phyloP scores from a whole-genome alignment of 2,797 vertebrate species.

The Sardinella longiceps region DNA sequence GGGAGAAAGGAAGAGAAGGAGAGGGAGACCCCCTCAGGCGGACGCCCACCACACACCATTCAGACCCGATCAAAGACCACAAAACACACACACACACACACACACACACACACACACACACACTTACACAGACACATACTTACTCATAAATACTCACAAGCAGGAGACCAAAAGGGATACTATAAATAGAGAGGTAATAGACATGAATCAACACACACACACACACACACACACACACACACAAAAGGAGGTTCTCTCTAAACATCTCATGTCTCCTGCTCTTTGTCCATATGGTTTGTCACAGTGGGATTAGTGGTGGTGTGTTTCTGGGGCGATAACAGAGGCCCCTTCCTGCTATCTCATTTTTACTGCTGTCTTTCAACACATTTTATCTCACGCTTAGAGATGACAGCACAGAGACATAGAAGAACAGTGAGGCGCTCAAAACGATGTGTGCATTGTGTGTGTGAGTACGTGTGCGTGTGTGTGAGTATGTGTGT shows the following conservation, averaged over 20 bases:
- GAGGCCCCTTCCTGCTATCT: background rate
- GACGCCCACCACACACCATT: slow-evolving; percentile 69
- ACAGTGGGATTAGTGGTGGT: background rate
- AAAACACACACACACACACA: slow-evolving; percentile 44
- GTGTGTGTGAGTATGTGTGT: background rate
- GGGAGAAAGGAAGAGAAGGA: slow-evolving; percentile 43
- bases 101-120: slow-evolving; percentile 31
- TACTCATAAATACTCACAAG: slow-evolving; percentile 35
- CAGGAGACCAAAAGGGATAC: slow-evolving; percentile 42
- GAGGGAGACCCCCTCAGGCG: slow-evolving; percentile 67
- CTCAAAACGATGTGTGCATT: background rate
- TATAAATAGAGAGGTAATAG: slow-evolving; percentile 50
- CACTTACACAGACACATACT: slow-evolving; percentile 43
- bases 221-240: slow-evolving; percentile 9
- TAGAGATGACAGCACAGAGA: slow-evolving; percentile 36
- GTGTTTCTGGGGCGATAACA: background rate
- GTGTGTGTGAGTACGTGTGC: background rate
- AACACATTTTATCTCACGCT: slow-evolving; percentile 60
- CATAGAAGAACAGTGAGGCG: background rate
- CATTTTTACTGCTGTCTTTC: slow-evolving; percentile 9
- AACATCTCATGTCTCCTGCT: background rate
- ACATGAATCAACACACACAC: slow-evolving; percentile 34
- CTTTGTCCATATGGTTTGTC: slow-evolving; percentile 5
- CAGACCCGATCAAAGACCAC: slow-evolving; percentile 56
- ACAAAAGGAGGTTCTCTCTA: slow-evolving; percentile 1